Base-by-base conservation (phyloP, 2,888 invertebrate species). In the Callosobruchus maculatus region DNA sequence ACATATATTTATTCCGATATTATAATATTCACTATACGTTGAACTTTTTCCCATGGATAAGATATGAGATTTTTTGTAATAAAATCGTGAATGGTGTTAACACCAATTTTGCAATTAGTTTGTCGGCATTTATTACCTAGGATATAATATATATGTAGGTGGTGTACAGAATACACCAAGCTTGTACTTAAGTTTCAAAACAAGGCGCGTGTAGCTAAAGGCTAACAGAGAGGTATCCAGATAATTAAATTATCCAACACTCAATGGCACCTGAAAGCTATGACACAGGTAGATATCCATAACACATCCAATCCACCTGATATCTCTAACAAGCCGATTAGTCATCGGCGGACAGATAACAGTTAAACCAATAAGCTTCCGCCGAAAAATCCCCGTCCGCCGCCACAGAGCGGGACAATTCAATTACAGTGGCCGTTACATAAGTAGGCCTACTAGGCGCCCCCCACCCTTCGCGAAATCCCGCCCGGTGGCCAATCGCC, bases 401-500 rank as follows among this genome's bases (percentile, higher is more conserved):
- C 68, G 22, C 30, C 71, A 80, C 79, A 80, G 80, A 81, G 82
- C 80, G 79, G 80, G 80, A 81, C 77, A 79, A 77, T 78, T 80
- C 79, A 80, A 80, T 80, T 79, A 79, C 77, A 75, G 77, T 78
- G 78, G 74, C 78, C 78, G 77, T 80, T 79, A 79, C 77, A 77
- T 79, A 80, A 80, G 78, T 78, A 76, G 74, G 75, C 81, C 80
- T 80, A 79, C 80, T 83, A 81, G 80, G 83, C 84, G 84, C 84
- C 85, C 84, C 85, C 81, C 84, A 82, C 68, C 80, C 70, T 79
- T n/a, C 68, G 21, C 72, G 20, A 75, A 72, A 80, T 78, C 78
- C 80, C 82, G 81, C 82, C 80, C 80, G 80, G 77, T 81, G 80
- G 82, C 81, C 85, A 86, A 86, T 86, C 84, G 83, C 86, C 85